Evolutionary conservation across 2,797 vertebrate species (phyloP).

Genomic region (Erethizon dorsatum): DNA sequence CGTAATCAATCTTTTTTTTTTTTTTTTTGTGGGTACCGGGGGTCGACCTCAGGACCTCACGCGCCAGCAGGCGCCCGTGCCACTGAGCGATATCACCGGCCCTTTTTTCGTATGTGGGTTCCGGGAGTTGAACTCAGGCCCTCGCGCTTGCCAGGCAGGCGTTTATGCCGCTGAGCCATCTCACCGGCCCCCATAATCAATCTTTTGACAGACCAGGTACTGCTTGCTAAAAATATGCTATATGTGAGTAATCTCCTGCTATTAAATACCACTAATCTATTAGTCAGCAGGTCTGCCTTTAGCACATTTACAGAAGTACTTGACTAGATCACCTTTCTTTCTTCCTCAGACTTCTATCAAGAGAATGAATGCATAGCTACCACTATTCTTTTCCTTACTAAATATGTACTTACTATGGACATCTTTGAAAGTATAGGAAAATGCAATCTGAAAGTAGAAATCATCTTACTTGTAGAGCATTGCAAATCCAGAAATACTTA

Average conservation of each 20-base stretch:
- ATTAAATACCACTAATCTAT: background rate
- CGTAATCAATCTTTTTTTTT: too few species aligned
- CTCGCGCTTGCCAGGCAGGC: too few species aligned
- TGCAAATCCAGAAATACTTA: conserved; percentile 16
- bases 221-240: background rate
- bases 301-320: background rate
- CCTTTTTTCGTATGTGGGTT: too few species aligned
- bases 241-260: background rate
- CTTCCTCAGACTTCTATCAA: background rate
- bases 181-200: too few species aligned
- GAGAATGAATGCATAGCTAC: background rate
- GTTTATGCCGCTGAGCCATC: too few species aligned
- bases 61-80: too few species aligned
- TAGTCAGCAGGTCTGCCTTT: background rate
- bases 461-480: background rate
- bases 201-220: background rate
- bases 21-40: too few species aligned
- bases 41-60: too few species aligned
- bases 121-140: too few species aligned
- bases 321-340: background rate
- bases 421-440: conserved; percentile 16
- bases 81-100: too few species aligned
- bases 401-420: background rate
- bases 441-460: background rate
- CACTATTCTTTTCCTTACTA: background rate